These are phyloP conservation scores for Corythoichthys intestinalis DNA, from an alignment of 2,113 vertebrate species.

Conservation along the genomic window DNA sequence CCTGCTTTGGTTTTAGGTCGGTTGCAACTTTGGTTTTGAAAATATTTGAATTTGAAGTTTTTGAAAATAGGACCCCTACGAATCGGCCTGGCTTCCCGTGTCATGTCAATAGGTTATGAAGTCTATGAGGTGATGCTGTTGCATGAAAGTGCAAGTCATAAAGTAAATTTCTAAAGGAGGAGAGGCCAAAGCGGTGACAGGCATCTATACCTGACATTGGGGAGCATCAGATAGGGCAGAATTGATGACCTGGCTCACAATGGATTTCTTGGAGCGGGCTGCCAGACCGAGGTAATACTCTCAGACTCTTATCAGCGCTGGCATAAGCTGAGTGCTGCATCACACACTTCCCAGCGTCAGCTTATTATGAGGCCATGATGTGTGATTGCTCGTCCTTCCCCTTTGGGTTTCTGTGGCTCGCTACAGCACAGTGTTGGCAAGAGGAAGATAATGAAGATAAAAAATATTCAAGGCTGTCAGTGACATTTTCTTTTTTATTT, in stretches of 20 bases:
- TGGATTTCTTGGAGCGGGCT: conserved; percentile 72
- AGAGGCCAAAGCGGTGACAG: conserved; percentile 63
- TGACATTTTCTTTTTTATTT: not conserved
- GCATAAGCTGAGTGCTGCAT: conserved; percentile 76
- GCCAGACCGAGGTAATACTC: conserved; percentile 73
- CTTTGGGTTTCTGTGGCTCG: conserved; percentile 54
- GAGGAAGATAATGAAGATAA: conserved; percentile 22
- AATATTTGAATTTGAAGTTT: no score
- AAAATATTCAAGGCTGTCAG: conserved; percentile 22
- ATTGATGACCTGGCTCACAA: conserved; percentile 76
- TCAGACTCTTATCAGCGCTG: conserved; percentile 75
- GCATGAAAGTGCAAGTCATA: conserved; percentile 71
- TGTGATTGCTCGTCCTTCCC: conserved; percentile 70
- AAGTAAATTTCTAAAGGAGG: conserved; percentile 65
- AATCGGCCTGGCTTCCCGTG: no score
- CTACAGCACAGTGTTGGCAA: conserved; percentile 40
- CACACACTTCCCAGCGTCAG: conserved; percentile 74
- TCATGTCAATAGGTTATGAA: no score
- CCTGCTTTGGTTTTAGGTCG: no score
- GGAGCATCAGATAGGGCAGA: conserved; percentile 75
- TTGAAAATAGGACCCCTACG: no score
- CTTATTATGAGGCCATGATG: conserved; percentile 75
- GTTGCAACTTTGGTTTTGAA: no score
- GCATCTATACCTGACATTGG: conserved; percentile 67
- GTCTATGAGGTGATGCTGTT: conserved; percentile 15